These are phyloP conservation scores for Leptinotarsa haldemani DNA, from an alignment of 2,888 invertebrate genomes.

Conservation along the genomic window DNA sequence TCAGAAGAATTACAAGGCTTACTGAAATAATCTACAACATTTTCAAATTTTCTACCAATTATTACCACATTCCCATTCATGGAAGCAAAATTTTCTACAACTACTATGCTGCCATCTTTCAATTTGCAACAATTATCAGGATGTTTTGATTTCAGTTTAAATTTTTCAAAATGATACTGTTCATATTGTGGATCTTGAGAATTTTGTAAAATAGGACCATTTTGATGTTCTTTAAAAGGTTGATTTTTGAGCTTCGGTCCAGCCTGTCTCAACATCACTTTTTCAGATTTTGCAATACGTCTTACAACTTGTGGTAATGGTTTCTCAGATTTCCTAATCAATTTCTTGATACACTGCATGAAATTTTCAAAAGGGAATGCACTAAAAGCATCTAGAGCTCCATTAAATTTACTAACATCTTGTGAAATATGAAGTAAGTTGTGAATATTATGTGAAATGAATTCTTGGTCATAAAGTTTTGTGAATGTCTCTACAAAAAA, in stretches of 20 bases:
- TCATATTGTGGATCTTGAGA: slow-evolving; percentile 21
- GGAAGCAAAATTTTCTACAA: slow-evolving; percentile 27
- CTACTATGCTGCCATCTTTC: slow-evolving; percentile 28
- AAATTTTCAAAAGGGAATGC: slow-evolving; percentile 46
- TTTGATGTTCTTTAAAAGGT: slow-evolving; percentile 19
- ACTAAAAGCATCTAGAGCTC: slow-evolving; percentile 46
- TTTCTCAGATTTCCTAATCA: slow-evolving; percentile 2
- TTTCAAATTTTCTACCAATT: slow-evolving; percentile 26
- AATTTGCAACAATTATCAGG: slow-evolving; percentile 26
- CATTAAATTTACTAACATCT: slow-evolving; percentile 41
- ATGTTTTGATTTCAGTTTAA: slow-evolving; percentile 25
- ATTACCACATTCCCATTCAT: slow-evolving; percentile 18
- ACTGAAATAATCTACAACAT: slow-evolving; percentile 22
- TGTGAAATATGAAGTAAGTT: slow-evolving; percentile 41
- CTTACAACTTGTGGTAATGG: slow-evolving; percentile 11
- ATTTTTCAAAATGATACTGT: slow-evolving; percentile 24
- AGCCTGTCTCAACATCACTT: background rate
- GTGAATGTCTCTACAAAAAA: slow-evolving; percentile 23
- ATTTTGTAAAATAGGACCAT: slow-evolving; percentile 25
- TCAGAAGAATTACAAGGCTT: slow-evolving; percentile 22
- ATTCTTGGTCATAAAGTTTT: slow-evolving; percentile 17
- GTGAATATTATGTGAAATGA: slow-evolving; percentile 26
- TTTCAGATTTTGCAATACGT: slow-evolving; percentile 9
- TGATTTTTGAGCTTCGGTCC: background rate
- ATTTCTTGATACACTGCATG: slow-evolving; percentile 41